Conservation (phyloP, 2,113 vertebrate species). For the Nothocercus julius region DNA sequence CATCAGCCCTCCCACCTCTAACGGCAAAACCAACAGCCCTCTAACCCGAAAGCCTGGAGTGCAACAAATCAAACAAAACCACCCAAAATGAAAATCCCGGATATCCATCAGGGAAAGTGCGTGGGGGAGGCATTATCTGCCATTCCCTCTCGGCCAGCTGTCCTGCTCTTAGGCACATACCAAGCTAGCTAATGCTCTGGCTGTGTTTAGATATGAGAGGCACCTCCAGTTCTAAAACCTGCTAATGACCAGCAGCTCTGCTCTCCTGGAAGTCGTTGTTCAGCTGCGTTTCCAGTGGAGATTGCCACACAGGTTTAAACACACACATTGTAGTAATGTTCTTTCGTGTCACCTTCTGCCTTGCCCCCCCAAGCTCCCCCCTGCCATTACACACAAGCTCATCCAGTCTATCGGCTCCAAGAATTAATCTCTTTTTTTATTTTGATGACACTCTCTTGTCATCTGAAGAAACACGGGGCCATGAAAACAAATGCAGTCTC, state of each 20-base stretch:
- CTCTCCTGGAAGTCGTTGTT: not conserved
- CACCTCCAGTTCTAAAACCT: not conserved
- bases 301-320: not conserved
- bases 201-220: not conserved
- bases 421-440: not conserved
- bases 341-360: not conserved
- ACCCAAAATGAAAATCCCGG: not conserved
- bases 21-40: not conserved
- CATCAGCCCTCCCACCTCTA: not conserved
- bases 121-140: not conserved
- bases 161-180: not conserved
- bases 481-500: not conserved
- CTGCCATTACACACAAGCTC: not conserved
- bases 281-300: not conserved
- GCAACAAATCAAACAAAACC: slow-evolving; percentile 14
- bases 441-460: not conserved
- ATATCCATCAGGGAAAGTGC: not conserved
- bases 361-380: not conserved
- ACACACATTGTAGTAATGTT: fast-evolving
- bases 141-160: not conserved
- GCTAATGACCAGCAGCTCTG: not conserved
- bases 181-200: not conserved
- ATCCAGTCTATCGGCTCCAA: not conserved
- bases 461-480: not conserved
- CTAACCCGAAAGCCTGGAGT: not conserved